phyloP scores from a whole-genome alignment of 1,140 invertebrate species.

The Ericerus pela region DNA sequence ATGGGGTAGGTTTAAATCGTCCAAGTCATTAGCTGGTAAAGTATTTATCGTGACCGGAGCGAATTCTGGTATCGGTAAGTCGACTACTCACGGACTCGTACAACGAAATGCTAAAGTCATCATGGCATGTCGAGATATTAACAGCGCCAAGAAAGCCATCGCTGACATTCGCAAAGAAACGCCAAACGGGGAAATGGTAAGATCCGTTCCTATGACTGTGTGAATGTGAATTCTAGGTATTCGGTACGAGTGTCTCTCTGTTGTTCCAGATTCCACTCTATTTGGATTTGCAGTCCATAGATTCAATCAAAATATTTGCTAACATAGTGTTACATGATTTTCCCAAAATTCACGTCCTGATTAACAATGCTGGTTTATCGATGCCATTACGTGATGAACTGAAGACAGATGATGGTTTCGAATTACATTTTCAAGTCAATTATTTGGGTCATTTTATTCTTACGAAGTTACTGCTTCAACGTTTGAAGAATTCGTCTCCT shows the following conservation, averaged over 20 bases:
- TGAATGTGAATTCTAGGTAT: background rate
- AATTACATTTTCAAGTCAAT: conserved; percentile 66
- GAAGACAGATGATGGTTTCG: conserved; percentile 63
- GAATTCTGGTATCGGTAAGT: conserved; percentile 64
- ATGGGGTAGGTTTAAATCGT: conserved; percentile 34
- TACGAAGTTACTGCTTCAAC: conserved; percentile 56
- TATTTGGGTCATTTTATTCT: conserved; percentile 73
- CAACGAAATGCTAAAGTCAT: conserved; percentile 51
- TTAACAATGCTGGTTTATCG: conserved; percentile 61
- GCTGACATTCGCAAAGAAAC: conserved; percentile 41
- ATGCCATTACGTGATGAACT: conserved; percentile 35
- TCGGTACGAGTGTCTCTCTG: background rate
- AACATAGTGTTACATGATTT: conserved; percentile 43
- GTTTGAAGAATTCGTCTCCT: conserved; percentile 28
- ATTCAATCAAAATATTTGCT: conserved; percentile 53
- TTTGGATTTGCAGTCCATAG: conserved; percentile 51
- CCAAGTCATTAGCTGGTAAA: conserved; percentile 36
- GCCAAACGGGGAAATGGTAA: conserved; percentile 43
- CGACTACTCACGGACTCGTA: conserved; percentile 49
- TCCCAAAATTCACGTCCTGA: conserved; percentile 48
- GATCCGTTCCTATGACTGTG: conserved; percentile 8
- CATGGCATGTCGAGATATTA: conserved; percentile 51
- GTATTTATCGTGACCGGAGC: conserved; percentile 63
- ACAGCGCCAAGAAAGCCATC: conserved; percentile 41
- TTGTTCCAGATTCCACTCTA: conserved; percentile 46